phyloP scores from a whole-genome alignment of 2,888 invertebrate genomes.

The Perizoma flavofasciatum region DNA sequence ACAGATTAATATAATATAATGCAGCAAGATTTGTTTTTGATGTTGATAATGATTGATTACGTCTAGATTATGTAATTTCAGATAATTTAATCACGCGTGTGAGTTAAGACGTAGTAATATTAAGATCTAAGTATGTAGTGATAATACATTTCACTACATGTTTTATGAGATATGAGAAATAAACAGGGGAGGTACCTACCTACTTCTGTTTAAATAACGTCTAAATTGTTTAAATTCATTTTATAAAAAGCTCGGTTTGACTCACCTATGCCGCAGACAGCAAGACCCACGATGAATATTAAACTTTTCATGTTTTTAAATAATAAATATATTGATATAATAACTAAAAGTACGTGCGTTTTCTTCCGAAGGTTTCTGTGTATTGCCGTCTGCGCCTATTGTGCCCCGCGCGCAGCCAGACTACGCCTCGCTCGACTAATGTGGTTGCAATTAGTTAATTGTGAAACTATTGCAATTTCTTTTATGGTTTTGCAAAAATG shows the following conservation, averaged over 20 bases:
- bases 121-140: no score
- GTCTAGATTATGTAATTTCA: no score
- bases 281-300: slow-evolving; percentile 57
- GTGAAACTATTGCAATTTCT: slow-evolving; percentile 34
- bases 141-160: no score
- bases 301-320: slow-evolving; percentile 66
- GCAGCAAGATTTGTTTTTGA: no score
- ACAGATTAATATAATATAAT: no score
- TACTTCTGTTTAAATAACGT: neutral
- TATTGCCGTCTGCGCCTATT: slow-evolving; percentile 64
- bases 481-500: slow-evolving; percentile 29
- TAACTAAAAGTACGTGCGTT: slow-evolving; percentile 66
- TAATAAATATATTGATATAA: slow-evolving; percentile 39
- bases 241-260: slow-evolving; percentile 30
- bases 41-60: no score
- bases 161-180: no score
- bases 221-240: neutral
- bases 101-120: no score
- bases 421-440: slow-evolving; percentile 47
- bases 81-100: no score
- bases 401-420: slow-evolving; percentile 53
- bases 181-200: no score
- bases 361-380: slow-evolving; percentile 69
- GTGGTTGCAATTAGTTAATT: slow-evolving; percentile 36
- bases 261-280: slow-evolving; percentile 68